Base-by-base conservation (phyloP, 2,113 vertebrate species). In the Ageneiosus marmoratus region DNA sequence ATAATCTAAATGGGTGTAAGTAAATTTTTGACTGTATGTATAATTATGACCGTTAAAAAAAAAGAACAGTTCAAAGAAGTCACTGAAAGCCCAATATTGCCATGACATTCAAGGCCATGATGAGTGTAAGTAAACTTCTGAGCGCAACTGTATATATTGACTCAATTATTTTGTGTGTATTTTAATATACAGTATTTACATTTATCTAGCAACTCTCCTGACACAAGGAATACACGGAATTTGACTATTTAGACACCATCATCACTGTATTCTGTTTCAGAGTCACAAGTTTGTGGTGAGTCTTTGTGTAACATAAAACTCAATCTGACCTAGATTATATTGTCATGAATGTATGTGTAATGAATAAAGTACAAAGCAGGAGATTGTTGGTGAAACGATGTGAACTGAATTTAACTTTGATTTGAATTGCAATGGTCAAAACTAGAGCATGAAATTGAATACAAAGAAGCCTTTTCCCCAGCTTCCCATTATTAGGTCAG, bases 231-330 rank as follows among this genome's bases (percentile, higher is more conserved):
- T 20, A 41, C 37, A 41, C 2, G n/a, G n/a, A n/a, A n/a, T n/a
- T 16, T 67, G 34, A 41, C 20, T 41, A 70, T 70, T 46, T n/a
- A 13, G 11, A 46, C 44, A 62, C 9, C 24, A 37, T 37, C 34
- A 20, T 75, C 20, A 69, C 44, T 2, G 50, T 48, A 44, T 13
- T 53, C 62, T 27, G 13, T 81, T 77, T 56, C 48, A n/a, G 15
- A 7, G 11, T 11, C 32, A 70, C 4, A 16, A 53, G n/a, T 18
- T 15, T 2, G 7, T 15, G 51, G 2, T 41, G 18, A 41, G 51
- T 74, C 50, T 72, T 74, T 37, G 24, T 77, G 79, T 84, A 81
- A 81, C 16, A 15, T 37, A 53, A 74, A 65, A 63, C 41, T 20
- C 41, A 53, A 81, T 18, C 5, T 80, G 48, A 24, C 13, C 46